Evolutionary conservation across 2,888 invertebrate species (phyloP), one percentile per base, ranked within the genome.

Genomic region (Ornithoptera alexandrae): DNA sequence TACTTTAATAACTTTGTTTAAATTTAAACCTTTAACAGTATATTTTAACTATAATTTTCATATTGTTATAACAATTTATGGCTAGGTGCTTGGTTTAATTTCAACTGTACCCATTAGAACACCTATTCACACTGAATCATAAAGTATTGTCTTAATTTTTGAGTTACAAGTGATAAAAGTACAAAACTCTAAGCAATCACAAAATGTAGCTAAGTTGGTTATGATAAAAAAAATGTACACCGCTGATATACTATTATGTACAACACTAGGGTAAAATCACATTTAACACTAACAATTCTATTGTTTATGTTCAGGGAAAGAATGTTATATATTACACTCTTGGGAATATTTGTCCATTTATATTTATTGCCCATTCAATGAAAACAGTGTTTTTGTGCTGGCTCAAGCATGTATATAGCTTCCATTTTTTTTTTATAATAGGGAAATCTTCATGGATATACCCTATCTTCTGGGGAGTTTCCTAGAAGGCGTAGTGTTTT

Each of bases 121-220:
- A 77, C 77, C 77, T 68, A 72, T 64, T 46, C 53, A 17, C 70
- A 67, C 72, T 63, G 68, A 72, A 70, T 60, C 24, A 46, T 65
- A 42, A 70, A 72, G 72, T 70, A 67, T 69, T 72, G 70, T 76
- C 74, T 76, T 74, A 75, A 76, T 78, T 76, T 77, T 75, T 78
- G 78, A 85, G 77, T 81, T 72, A 76, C 74, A 77, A 78, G 79
- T 84, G 84, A 81, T 77, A 82, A 84, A 82, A 84, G 87, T 88
- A 88, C 84, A 88, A 88, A 88, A 89, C 90, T 89, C 89, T 89
- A 88, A 84, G 90, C 90, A 87, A 90, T 90, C 90, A 89, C 90
- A 88, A 88, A 73, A 86, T 83, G 87, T 88, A 90, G 83, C 87
- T 84, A 85, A 82, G 84, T 81, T 85, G 85, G 84, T 84, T 88